A percentile compares a stretch with the other conserved stretches of the same genome.
These are phyloP conservation scores for Chrysolina haemoptera DNA, from an alignment of 2,888 invertebrate species.

Conservation along the genomic window DNA sequence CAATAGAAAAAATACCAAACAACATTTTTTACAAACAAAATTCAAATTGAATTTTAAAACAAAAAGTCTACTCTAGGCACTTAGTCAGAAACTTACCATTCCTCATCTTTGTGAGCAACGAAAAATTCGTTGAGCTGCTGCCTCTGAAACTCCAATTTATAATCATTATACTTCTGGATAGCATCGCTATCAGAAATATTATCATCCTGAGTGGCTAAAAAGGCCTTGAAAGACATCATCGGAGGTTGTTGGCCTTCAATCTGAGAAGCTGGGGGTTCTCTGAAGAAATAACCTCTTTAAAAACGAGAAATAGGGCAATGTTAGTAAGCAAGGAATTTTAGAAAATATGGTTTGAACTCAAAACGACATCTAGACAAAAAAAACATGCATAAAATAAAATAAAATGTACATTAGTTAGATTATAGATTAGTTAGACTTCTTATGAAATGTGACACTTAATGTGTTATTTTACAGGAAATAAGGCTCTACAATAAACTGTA, in stretches of 20 bases:
- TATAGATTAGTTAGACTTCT: not conserved
- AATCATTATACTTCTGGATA: conserved; percentile 96
- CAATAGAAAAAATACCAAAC: not conserved
- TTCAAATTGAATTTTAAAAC: conserved; percentile 14
- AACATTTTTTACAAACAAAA: not conserved
- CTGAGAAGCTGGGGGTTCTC: conserved; percentile 70
- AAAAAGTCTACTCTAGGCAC: conserved; percentile 5
- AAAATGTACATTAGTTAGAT: not conserved
- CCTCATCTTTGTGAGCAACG: conserved; percentile 98
- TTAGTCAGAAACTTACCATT: conserved; percentile 85
- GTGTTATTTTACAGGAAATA: no score
- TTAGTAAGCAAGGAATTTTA: conserved; percentile 35
- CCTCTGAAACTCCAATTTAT: conserved; percentile 96
- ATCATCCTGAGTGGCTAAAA: conserved; percentile 96
- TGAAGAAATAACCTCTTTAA: conserved; percentile 61
- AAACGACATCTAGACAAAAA: conserved; percentile 48
- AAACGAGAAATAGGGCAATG: conserved; percentile 28
- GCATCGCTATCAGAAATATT: conserved; percentile 98
- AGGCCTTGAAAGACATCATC: conserved; percentile 98
- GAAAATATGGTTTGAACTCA: conserved; percentile 21
- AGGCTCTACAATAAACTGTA: no score
- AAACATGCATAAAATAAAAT: conserved; percentile 32
- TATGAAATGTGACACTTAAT: no score
- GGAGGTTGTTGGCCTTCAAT: conserved; percentile 84
- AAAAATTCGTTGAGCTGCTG: conserved; percentile 99